phyloP scores from a whole-genome alignment of 2,888 invertebrate species.

The Drosophila pseudotalamancana region DNA sequence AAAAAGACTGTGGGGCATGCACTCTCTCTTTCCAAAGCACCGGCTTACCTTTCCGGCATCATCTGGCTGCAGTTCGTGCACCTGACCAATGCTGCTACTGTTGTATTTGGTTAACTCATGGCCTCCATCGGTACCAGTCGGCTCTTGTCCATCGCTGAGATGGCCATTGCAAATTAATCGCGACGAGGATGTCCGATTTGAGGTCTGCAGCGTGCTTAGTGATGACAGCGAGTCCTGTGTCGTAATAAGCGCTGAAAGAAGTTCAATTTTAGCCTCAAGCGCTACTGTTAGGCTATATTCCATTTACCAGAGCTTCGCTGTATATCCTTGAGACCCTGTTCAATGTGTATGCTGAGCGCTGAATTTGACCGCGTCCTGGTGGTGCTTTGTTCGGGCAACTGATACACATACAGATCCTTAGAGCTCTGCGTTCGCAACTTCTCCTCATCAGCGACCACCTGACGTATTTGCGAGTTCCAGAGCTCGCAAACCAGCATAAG shows the following conservation, averaged over 20 bases:
- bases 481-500: slow-evolving; percentile 90
- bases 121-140: slow-evolving; percentile 29
- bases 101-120: slow-evolving; percentile 43
- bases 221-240: slow-evolving; percentile 75
- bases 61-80: slow-evolving; percentile 73
- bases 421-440: slow-evolving; percentile 85
- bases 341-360: slow-evolving; percentile 82
- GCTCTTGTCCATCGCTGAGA: slow-evolving; percentile 34
- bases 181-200: slow-evolving; percentile 58
- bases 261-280: background rate
- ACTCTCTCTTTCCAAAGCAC: slow-evolving; percentile 90
- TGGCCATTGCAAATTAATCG: slow-evolving; percentile 64
- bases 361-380: slow-evolving; percentile 82
- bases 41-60: slow-evolving; percentile 87
- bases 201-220: slow-evolving; percentile 68
- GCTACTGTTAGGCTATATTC: rapidly evolving
- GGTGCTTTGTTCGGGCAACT: slow-evolving; percentile 86
- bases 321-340: slow-evolving; percentile 84
- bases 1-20: slow-evolving; percentile 93
- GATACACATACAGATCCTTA: slow-evolving; percentile 88
- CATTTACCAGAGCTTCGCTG: slow-evolving; percentile 83
- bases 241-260: slow-evolving; percentile 56
- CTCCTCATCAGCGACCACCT: slow-evolving; percentile 85
- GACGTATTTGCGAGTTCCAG: slow-evolving; percentile 88
- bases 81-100: slow-evolving; percentile 46